Evolutionary conservation across 2,797 vertebrate species (phyloP), one percentile per base, ranked within the genome.

Genomic region (Peromyscus attwateri): DNA sequence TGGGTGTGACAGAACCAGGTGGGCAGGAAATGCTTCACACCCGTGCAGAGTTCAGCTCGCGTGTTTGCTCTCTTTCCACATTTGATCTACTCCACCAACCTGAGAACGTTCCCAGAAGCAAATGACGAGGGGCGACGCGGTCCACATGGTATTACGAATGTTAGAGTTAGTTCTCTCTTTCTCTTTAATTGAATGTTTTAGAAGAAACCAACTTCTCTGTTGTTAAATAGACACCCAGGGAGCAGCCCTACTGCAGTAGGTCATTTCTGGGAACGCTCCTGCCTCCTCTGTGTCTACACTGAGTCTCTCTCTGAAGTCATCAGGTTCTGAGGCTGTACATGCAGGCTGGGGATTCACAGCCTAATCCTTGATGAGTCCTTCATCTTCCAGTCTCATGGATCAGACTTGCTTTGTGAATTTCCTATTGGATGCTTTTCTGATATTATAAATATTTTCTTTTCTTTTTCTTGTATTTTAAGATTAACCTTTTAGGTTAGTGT

Each of bases 181-280:
- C 25, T 95, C 80, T 25, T 79, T 68, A 66, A 25, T 55, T 81
- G 10, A 81, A 49, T 81, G 91, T 75, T 75, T 96, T 83, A 70
- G 25, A 91, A 77, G 34, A 93, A 91, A 83, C 75, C 13, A 88
- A 49, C 14, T 34, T 94, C 96, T 87, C 68, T 62, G 84, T 85
- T 79, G 21, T 29, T 85, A 37, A 68, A 37, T 84, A 31, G 17
- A 9, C 29, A 68, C 25, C 27, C 62, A n/a, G 57, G 70, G 82
- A 92, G 46, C 10, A 55, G 16, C 0, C 62, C 62, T 91, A 23
- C 31, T 55, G 60, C 4, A 68, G 21, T 3, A 52, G 19, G 76
- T 55, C 25, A 1, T 83, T 71, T 81, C 34, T 80, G 27, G 68
- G 43, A 19, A 94, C 84, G 92, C 73, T 25, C 6, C 3, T 12